phyloP scores from a whole-genome alignment of 2,888 invertebrate genomes.

The Napeogenes sylphis region DNA sequence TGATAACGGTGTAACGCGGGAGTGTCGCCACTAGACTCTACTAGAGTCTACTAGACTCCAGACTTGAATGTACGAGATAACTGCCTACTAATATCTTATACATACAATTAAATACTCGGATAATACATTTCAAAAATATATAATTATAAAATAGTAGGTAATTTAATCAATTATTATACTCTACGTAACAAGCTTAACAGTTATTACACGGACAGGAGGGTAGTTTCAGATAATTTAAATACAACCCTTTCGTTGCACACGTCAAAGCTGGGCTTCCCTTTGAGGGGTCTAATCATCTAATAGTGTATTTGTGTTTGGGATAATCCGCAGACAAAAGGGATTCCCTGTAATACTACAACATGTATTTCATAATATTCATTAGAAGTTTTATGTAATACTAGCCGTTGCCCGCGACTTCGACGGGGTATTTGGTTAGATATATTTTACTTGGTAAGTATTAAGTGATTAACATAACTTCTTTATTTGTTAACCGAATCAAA shows the following conservation, averaged over 20 bases:
- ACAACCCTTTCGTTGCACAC: constrained; percentile 33
- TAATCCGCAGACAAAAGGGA: constrained; percentile 44
- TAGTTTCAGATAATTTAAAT: constrained; percentile 44
- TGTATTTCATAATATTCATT: background rate
- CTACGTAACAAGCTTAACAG: background rate
- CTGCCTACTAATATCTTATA: background rate
- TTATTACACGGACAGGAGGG: constrained; percentile 5
- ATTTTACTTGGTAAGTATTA: too few relatives aligned
- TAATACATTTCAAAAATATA: background rate
- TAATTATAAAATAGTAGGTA: background rate
- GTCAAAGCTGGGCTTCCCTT: constrained; percentile 44
- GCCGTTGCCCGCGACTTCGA: too few relatives aligned
- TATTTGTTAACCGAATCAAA: too few relatives aligned
- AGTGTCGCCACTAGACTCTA: constrained; percentile 8
- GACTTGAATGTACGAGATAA: constrained; percentile 11
- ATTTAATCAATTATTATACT: background rate
- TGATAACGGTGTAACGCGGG: constrained; percentile 45
- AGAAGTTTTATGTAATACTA: background rate
- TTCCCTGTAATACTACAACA: constrained; percentile 16
- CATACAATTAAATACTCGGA: background rate
- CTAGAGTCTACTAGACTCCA: background rate
- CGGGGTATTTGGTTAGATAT: too few relatives aligned
- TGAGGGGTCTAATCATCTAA: constrained; percentile 59
- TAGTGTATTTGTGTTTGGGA: constrained; percentile 53
- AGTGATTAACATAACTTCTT: too few relatives aligned